These are phyloP conservation scores for Brachynemurus nebulosus DNA, from an alignment of 2,888 invertebrate species.

Conservation along the genomic window DNA sequence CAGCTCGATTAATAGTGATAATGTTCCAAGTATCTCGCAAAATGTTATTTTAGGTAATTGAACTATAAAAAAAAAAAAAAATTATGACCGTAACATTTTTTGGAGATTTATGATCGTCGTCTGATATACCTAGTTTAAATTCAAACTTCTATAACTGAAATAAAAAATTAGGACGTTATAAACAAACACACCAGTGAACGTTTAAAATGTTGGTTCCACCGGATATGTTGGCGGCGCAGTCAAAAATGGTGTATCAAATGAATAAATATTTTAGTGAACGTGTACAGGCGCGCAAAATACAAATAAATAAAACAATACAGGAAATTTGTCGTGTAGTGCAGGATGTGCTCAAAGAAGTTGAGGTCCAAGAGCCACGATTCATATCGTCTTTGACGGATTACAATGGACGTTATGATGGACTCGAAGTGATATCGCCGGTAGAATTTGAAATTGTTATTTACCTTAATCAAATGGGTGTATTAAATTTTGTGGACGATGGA, in stretches of 20 bases:
- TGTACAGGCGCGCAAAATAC: conserved; percentile 73
- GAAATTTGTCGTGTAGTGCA: conserved; percentile 87
- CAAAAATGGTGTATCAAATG: conserved; percentile 89
- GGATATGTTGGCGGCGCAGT: conserved; percentile 89
- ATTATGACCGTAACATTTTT: background rate
- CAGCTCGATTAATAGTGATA: too few relatives aligned
- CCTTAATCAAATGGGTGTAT: conserved; percentile 94
- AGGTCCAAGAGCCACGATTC: conserved; percentile 86
- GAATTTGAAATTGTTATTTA: conserved; percentile 93
- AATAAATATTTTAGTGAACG: conserved; percentile 88
- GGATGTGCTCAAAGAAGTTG: conserved; percentile 89
- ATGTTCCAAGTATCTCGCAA: too few relatives aligned
- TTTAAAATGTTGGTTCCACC: conserved; percentile 75
- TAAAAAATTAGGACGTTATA: background rate
- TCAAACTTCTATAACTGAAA: too few relatives aligned
- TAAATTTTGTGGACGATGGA: conserved; percentile 94
- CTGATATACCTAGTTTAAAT: too few relatives aligned
- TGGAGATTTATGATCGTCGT: background rate
- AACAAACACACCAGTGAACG: background rate
- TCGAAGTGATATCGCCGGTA: conserved; percentile 81
- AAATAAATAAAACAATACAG: conserved; percentile 75
- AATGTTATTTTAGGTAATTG: too few relatives aligned
- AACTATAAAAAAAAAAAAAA: too few relatives aligned
- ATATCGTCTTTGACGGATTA: conserved; percentile 82
- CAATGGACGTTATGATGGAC: conserved; percentile 84